These are phyloP conservation scores for Galerucella pusilla DNA, from an alignment of 2,888 invertebrate species.

Conservation along the genomic window DNA sequence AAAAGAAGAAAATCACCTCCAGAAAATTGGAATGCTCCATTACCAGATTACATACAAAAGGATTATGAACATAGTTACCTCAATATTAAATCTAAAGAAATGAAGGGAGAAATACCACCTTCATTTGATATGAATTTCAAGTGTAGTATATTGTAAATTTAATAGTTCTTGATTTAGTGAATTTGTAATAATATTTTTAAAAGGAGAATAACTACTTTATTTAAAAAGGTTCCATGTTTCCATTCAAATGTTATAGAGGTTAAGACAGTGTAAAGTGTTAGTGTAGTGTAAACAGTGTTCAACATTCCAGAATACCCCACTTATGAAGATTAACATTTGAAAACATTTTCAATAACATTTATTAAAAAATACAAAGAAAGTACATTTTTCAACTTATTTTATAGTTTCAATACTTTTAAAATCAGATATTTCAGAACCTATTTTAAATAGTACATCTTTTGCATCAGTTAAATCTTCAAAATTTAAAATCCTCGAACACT, in stretches of 20 bases:
- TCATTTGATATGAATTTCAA: conserved; percentile 46
- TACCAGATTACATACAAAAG: conserved; percentile 81
- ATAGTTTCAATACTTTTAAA: conserved; percentile 78
- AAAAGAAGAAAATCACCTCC: conserved; percentile 80
- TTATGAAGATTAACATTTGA: not conserved
- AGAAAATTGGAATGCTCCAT: conserved; percentile 81
- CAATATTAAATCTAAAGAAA: conserved; percentile 72
- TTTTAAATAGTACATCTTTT: conserved; percentile 79
- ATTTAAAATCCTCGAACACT: conserved; percentile 86
- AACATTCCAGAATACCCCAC: too few relatives aligned
- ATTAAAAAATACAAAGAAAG: not conserved
- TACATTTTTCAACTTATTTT: conserved; percentile 47
- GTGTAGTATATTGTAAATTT: conserved; percentile 47
- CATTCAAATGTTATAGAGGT: too few relatives aligned
- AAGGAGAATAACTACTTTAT: too few relatives aligned
- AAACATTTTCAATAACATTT: not conserved
- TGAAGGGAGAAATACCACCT: conserved; percentile 64
- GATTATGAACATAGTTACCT: conserved; percentile 76
- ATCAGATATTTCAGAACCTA: conserved; percentile 82
- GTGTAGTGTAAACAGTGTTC: too few relatives aligned
- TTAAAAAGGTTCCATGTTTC: too few relatives aligned
- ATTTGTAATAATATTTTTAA: not conserved
- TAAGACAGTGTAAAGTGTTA: too few relatives aligned
- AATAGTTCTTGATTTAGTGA: not conserved
- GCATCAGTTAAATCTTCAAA: conserved; percentile 70